Percentiles rank a stretch among this genome's conserved stretches.
phyloP scores from a whole-genome alignment of 1,140 invertebrate genomes.

The Orussus abietinus region DNA sequence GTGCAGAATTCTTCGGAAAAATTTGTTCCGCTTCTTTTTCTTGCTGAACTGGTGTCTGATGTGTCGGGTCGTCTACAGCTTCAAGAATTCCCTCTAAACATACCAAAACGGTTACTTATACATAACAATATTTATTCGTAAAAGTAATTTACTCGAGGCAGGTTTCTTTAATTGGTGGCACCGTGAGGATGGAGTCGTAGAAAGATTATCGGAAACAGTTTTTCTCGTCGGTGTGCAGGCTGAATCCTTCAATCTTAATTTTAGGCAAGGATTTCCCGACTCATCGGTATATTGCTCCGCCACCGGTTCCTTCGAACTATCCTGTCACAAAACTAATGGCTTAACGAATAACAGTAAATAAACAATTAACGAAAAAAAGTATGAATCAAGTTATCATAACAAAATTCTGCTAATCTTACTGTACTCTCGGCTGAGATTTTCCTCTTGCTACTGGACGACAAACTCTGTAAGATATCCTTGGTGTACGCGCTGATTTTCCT shows the following conservation, averaged over 20 bases:
- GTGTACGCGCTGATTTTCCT: slow-evolving; percentile 25
- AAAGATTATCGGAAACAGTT: too few species aligned
- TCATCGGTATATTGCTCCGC: slow-evolving; percentile 15
- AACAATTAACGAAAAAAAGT: neutral
- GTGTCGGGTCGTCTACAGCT: too few species aligned
- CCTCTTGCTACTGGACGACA: slow-evolving; percentile 12
- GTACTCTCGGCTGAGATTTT: slow-evolving; percentile 5
- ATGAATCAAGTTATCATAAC: neutral
- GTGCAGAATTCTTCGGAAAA: too few species aligned
- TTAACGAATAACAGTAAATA: slow-evolving; percentile 1
- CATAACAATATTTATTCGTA: too few species aligned
- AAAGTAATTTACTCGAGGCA: too few species aligned
- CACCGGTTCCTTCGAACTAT: slow-evolving; percentile 11
- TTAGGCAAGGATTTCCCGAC: slow-evolving; percentile 18
- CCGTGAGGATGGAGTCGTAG: too few species aligned
- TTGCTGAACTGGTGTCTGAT: too few species aligned
- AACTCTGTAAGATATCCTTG: slow-evolving; percentile 21
- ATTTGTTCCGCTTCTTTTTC: too few species aligned
- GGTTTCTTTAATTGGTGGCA: too few species aligned
- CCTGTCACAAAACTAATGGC: slow-evolving; percentile 8
- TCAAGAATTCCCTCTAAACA: too few species aligned
- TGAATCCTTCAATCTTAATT: slow-evolving; percentile 26
- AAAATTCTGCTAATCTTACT: slow-evolving; percentile 15
- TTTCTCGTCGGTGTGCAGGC: too few species aligned
- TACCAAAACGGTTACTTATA: too few species aligned